Evolutionary conservation across 1,140 invertebrate genomes (phyloP).

Genomic region (Zophobas morio): DNA sequence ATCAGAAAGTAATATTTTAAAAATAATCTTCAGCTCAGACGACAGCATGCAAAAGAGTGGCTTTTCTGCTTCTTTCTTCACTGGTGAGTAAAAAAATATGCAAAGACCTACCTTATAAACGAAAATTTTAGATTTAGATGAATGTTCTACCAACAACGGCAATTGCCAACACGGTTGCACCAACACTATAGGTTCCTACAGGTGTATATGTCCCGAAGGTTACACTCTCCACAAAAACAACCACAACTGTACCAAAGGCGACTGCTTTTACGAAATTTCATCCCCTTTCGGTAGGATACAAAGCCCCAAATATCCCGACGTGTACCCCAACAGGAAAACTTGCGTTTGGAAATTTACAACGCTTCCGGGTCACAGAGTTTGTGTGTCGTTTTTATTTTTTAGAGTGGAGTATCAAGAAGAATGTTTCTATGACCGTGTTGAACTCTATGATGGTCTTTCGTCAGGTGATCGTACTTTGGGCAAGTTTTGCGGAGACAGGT

Average conservation of each 20-base stretch:
- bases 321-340: conserved; percentile 91
- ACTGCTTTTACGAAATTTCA: conserved; percentile 86
- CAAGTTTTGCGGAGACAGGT: conserved; percentile 72
- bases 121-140: conserved; percentile 84
- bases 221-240: conserved; percentile 94
- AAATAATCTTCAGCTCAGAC: conserved; percentile 91
- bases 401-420: conserved; percentile 93
- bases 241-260: conserved; percentile 90
- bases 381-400: conserved; percentile 91
- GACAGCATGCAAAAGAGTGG: conserved; percentile 93
- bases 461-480: not conserved
- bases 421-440: conserved; percentile 18
- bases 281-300: conserved; percentile 83
- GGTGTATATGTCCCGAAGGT: conserved; percentile 94
- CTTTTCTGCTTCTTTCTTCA: conserved; percentile 92
- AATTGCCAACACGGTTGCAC: conserved; percentile 96
- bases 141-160: conserved; percentile 93
- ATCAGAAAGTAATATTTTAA: conserved; percentile 87
- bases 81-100: conserved; percentile 71
- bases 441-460: not conserved
- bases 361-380: conserved; percentile 94
- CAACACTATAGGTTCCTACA: conserved; percentile 94
- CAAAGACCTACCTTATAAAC: not conserved
- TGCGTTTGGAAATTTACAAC: conserved; percentile 97
- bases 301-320: conserved; percentile 92